Evolutionary conservation across 2,888 invertebrate species (phyloP), one percentile per base, ranked within the genome.

Genomic region (Tetramorium bicarinatum): DNA sequence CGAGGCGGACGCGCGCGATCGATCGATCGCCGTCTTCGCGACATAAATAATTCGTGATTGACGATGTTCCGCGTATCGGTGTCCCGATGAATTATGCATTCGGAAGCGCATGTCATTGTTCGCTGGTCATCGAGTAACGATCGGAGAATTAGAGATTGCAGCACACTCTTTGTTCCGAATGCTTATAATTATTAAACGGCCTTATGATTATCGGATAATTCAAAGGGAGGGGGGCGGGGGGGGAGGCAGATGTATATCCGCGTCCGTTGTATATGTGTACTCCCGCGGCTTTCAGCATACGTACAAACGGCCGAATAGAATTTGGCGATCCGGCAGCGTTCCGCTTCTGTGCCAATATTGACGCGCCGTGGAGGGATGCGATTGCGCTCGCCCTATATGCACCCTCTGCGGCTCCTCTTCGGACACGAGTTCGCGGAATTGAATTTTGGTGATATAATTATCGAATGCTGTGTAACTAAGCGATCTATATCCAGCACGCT

Each of bases 331-430:
- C 80, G 49, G 62, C 52, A 74, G 83, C 75, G 75, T 84, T 87
- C 84, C 71, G 76, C 87, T 91, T 84, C 88, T 84, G 72, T 76
- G 81, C 74, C 89, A 90, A 91, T 90, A 89, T 91, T 91, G 89
- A 87, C 85, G 84, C 83, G 72, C 77, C 75, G 54, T 77, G 25
- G 52, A 67, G 61, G 61, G 75, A 85, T 85, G 77, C 67, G 84
- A 91, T 91, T 87, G 85, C 82, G 59, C 74, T 87, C 76, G 64
- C 54, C 76, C 85, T 82, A 64, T 64, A 66, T 69, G 47, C 49
- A 44, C 34, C 25, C 34, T 71, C 38, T 56, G 29, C n/a, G n/a
- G n/a, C 38, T 72, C 18, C 79, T 80, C 79, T 80, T 72, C 54
- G 71, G 72, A 82, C 75, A 75, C 77, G 72, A 76, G 82, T 76